A percentile compares a stretch with the other conserved stretches of the same genome.
phyloP scores from a whole-genome alignment of 2,113 vertebrate genomes.

The Antigone vipio region DNA sequence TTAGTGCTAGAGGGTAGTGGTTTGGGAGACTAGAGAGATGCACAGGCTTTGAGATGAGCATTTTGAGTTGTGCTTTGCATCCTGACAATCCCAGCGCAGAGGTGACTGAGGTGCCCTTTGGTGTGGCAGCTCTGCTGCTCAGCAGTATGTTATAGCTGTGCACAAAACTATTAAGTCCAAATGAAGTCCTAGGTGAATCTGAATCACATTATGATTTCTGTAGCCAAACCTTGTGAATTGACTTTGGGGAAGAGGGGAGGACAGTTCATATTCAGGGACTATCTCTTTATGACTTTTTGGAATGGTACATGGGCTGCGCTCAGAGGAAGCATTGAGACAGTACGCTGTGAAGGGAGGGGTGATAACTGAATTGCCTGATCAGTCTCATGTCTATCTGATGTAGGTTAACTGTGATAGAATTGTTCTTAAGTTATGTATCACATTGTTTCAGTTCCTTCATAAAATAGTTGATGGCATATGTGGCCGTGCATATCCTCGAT shows the following conservation, averaged over 20 bases:
- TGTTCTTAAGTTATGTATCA: fast-evolving
- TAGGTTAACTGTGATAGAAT: too few relatives aligned
- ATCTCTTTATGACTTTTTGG: neutral
- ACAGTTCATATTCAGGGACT: neutral
- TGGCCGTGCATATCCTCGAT: conserved; percentile 77
- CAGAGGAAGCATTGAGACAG: fast-evolving
- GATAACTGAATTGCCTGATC: too few relatives aligned
- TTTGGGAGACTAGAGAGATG: fast-evolving
- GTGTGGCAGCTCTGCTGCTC: neutral
- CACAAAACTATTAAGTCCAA: fast-evolving
- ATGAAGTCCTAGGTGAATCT: fast-evolving
- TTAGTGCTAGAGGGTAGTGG: neutral
- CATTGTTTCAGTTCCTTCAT: conserved; percentile 83
- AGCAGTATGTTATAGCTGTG: fast-evolving
- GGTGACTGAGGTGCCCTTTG: fast-evolving
- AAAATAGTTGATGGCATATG: conserved; percentile 88
- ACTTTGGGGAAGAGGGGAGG: neutral
- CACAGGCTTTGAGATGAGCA: fast-evolving
- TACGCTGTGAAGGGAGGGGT: neutral
- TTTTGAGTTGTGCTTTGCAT: neutral
- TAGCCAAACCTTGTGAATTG: neutral
- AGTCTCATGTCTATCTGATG: fast-evolving
- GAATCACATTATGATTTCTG: fast-evolving
- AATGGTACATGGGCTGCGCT: fast-evolving
- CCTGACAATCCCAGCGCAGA: fast-evolving